Conservation (phyloP, 2,797 vertebrate species). For the Gallirallus australis region DNA sequence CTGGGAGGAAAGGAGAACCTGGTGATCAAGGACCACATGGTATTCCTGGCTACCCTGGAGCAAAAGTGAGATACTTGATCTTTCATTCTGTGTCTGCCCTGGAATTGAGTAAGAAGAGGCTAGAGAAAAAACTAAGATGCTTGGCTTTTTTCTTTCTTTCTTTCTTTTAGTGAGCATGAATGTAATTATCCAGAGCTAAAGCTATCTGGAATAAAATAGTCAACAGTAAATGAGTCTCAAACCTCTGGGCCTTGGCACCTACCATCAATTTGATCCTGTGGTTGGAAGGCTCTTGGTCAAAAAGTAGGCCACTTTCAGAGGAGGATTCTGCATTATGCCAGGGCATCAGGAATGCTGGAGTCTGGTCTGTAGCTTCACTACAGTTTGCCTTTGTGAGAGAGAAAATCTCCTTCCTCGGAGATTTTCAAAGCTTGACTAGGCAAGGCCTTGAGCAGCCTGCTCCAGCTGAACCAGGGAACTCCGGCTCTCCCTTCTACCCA, state of each 20-base stretch:
- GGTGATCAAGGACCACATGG: slow-evolving; percentile 91
- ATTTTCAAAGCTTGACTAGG: not conserved
- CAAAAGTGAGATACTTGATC: slow-evolving; percentile 72
- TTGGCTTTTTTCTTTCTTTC: not conserved
- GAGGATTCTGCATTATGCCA: not conserved
- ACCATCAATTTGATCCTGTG: not conserved
- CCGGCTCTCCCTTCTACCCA: not conserved
- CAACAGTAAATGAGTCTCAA: not conserved
- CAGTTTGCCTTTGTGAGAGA: not conserved
- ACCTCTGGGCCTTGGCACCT: not conserved
- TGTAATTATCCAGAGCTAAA: not conserved
- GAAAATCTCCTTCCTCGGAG: not conserved
- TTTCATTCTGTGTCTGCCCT: not conserved
- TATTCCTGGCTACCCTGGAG: slow-evolving; percentile 83
- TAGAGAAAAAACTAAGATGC: not conserved
- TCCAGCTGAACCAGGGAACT: not conserved
- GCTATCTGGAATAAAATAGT: not conserved
- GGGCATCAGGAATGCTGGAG: not conserved
- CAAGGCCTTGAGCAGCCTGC: not conserved
- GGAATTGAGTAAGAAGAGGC: not conserved
- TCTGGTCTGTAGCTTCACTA: not conserved
- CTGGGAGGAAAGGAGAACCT: slow-evolving; percentile 80
- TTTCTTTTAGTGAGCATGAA: not conserved
- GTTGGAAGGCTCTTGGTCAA: not conserved
- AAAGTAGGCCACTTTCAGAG: not conserved